phyloP scores from a whole-genome alignment of 2,113 vertebrate genomes.

The Telmatochromis sp. region DNA sequence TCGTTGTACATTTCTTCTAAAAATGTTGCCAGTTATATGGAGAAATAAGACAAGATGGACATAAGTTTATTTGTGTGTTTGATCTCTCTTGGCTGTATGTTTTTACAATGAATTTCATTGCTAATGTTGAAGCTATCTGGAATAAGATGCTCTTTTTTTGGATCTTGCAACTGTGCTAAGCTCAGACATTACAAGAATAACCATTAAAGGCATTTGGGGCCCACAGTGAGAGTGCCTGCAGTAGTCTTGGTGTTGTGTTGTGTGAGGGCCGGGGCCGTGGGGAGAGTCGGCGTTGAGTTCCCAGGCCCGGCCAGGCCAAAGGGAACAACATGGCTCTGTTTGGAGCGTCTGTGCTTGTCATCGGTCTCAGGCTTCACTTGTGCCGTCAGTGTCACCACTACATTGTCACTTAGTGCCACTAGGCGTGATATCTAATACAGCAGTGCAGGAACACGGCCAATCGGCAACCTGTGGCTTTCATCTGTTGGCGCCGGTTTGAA shows the following conservation, averaged over 20 bases:
- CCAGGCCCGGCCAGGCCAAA: conserved; percentile 31
- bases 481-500: conserved; percentile 40
- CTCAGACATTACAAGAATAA: neutral
- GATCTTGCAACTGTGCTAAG: neutral
- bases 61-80: neutral
- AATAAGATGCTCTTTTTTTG: neutral
- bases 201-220: neutral
- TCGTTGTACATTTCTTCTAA: neutral
- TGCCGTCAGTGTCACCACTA: conserved; percentile 56
- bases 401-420: conserved; percentile 53
- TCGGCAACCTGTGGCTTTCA: conserved; percentile 43
- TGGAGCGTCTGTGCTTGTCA: conserved; percentile 45
- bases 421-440: conserved; percentile 47
- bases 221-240: neutral
- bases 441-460: conserved; percentile 23
- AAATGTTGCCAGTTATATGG: neutral
- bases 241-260: neutral
- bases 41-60: neutral
- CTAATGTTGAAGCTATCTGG: neutral
- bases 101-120: neutral
- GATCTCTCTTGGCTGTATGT: neutral
- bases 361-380: conserved; percentile 51
- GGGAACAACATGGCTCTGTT: conserved; percentile 62
- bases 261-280: conserved; percentile 32
- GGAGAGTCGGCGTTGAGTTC: conserved; percentile 41